phyloP scores from a whole-genome alignment of 2,113 vertebrate genomes.

The Pica pica region DNA sequence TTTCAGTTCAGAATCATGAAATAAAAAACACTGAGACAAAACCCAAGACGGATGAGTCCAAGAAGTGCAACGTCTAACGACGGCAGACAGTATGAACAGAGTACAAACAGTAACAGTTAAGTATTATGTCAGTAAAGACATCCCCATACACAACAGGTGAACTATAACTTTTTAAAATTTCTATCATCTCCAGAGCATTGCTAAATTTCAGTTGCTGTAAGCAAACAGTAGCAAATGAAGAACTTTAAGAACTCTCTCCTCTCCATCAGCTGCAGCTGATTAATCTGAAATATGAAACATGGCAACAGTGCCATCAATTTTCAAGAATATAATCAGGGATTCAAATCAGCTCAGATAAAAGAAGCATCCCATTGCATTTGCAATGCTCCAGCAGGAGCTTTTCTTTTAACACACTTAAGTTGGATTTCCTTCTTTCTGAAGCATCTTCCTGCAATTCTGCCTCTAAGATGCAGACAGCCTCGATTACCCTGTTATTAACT shows the following conservation, averaged over 20 bases:
- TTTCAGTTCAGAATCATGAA: not conserved
- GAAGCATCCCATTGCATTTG: not conserved
- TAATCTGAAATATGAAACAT: not conserved
- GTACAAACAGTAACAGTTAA: not conserved
- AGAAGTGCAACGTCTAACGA: not conserved
- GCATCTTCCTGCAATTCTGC: not conserved
- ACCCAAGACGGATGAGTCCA: not conserved
- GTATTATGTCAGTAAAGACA: not conserved
- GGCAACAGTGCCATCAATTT: not conserved
- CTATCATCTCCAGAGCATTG: not conserved
- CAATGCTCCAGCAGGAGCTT: not conserved
- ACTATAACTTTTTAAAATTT: not conserved
- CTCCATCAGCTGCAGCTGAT: not conserved
- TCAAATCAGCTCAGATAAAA: not conserved
- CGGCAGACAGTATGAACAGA: rapidly evolving
- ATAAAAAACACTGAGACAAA: not conserved
- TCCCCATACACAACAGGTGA: not conserved
- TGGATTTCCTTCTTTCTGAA: not conserved
- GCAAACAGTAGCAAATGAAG: not conserved
- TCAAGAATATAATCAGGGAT: not conserved
- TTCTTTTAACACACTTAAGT: not conserved
- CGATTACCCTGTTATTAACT: not conserved
- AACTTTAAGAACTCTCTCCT: not conserved
- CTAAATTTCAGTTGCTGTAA: not conserved
- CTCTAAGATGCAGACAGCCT: not conserved